These are phyloP conservation scores for Helicorthomorpha holstii DNA, from an alignment of 1,140 invertebrate genomes.

Conservation along the genomic window DNA sequence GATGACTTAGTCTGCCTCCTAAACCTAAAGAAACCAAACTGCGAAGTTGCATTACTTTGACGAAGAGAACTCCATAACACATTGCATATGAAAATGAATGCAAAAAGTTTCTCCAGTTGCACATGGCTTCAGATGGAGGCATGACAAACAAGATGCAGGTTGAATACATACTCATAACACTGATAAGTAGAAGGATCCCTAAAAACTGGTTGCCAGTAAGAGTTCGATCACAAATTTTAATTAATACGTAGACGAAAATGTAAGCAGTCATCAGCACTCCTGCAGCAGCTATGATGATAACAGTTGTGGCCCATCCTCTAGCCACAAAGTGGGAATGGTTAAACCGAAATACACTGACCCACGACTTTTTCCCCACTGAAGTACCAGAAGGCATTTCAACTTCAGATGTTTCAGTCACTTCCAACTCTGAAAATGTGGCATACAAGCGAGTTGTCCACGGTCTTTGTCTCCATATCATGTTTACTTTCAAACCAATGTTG, in stretches of 20 bases:
- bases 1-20: slow-evolving; percentile 21
- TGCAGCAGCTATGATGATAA: slow-evolving; percentile 18
- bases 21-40: slow-evolving; percentile 22
- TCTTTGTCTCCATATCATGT: slow-evolving; percentile 2
- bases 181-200: slow-evolving; percentile 27
- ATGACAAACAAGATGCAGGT: slow-evolving; percentile 28
- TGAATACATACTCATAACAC: slow-evolving; percentile 26
- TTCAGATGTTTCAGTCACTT: background rate
- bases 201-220: slow-evolving; percentile 30
- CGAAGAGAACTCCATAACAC: slow-evolving; percentile 23
- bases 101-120: slow-evolving; percentile 19
- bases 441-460: background rate
- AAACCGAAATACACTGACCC: slow-evolving; percentile 5
- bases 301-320: slow-evolving; percentile 21
- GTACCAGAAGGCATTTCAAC: background rate
- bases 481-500: slow-evolving; percentile 17
- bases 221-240: slow-evolving; percentile 30
- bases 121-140: slow-evolving; percentile 22
- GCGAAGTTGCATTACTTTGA: slow-evolving; percentile 25
- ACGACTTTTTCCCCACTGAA: background rate
- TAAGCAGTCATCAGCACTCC: slow-evolving; percentile 24
- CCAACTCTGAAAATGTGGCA: background rate
- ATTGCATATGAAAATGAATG: slow-evolving; percentile 19
- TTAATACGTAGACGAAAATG: slow-evolving; percentile 27
- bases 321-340: slow-evolving; percentile 20